Conservation (phyloP, 2,888 invertebrate species). For the Anaspis maculata region DNA sequence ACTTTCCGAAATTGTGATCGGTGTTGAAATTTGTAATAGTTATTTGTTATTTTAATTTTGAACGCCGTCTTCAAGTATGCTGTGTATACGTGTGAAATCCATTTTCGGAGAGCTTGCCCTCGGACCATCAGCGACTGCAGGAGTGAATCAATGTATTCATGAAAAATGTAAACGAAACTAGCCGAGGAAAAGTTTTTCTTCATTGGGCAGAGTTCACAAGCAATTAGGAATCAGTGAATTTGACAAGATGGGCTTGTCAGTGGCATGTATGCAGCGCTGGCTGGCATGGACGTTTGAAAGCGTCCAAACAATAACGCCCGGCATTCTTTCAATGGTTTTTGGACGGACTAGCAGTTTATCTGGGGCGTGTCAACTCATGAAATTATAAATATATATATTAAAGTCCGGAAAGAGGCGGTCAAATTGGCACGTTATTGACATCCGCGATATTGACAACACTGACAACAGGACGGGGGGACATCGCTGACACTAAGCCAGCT, state of each 20-base stretch:
- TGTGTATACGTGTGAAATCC: too few relatives aligned
- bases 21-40: too few relatives aligned
- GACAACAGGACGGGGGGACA: too few relatives aligned
- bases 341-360: slow-evolving; percentile 9
- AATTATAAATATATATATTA: slow-evolving; percentile 32
- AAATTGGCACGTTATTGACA: slow-evolving; percentile 12
- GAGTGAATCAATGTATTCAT: too few relatives aligned
- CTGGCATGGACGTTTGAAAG: slow-evolving; percentile 31
- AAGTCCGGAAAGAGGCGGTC: slow-evolving; percentile 13
- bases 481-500: slow-evolving; percentile 17
- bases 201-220: slow-evolving; percentile 32
- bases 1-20: too few relatives aligned
- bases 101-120: too few relatives aligned
- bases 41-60: too few relatives aligned
- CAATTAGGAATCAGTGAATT: slow-evolving; percentile 34
- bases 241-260: slow-evolving; percentile 34
- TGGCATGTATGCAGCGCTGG: slow-evolving; percentile 30
- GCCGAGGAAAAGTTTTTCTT: slow-evolving; percentile 22
- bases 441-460: slow-evolving; percentile 6
- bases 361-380: slow-evolving; percentile 26
- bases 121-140: too few relatives aligned
- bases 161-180: too few relatives aligned
- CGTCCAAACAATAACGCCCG: slow-evolving; percentile 19
- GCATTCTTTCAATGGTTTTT: slow-evolving; percentile 12
- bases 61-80: too few relatives aligned